Percentiles rank a stretch among this genome's conserved stretches.
Conservation (phyloP, 2,797 vertebrate genomes). For the Peromyscus attwateri region DNA sequence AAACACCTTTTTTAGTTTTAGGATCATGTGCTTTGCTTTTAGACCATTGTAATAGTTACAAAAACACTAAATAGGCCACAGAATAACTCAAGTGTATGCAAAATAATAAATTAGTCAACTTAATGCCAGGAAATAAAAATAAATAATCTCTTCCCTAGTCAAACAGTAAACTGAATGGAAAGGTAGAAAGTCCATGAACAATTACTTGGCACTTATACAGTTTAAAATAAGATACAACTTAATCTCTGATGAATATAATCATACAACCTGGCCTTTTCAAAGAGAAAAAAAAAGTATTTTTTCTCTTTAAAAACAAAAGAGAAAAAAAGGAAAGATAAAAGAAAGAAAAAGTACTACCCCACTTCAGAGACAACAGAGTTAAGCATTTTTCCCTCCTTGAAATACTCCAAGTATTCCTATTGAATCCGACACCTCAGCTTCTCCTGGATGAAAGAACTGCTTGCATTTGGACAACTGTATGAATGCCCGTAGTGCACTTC, state of each 20-base stretch:
- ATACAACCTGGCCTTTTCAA: slow-evolving; percentile 65
- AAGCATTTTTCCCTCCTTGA: slow-evolving; percentile 64
- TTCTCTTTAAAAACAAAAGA: background rate
- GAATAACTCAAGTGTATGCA: slow-evolving; percentile 73
- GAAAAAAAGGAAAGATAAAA: background rate
- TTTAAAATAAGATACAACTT: slow-evolving; percentile 70
- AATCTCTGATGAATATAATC: slow-evolving; percentile 66
- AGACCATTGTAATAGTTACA: slow-evolving; percentile 72
- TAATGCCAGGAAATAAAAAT: slow-evolving; percentile 75
- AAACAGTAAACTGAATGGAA: slow-evolving; percentile 71
- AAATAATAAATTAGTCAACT: slow-evolving; percentile 69
- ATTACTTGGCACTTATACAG: slow-evolving; percentile 80
- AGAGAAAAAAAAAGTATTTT: slow-evolving; percentile 28
- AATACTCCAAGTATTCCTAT: slow-evolving; percentile 57
- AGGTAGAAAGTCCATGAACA: slow-evolving; percentile 53
- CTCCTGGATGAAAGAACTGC: slow-evolving; percentile 65
- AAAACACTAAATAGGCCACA: slow-evolving; percentile 75
- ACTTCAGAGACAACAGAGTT: slow-evolving; percentile 46
- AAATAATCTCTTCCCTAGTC: slow-evolving; percentile 66
- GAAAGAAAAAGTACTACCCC: background rate
- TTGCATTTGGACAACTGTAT: slow-evolving; percentile 78
- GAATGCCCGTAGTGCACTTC: slow-evolving; percentile 81
- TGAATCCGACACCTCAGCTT: slow-evolving; percentile 56
- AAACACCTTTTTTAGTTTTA: slow-evolving; percentile 76
- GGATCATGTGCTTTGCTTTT: slow-evolving; percentile 82